These are phyloP conservation scores for Clamator glandarius DNA, from an alignment of 2,797 vertebrate species.

Conservation along the genomic window DNA sequence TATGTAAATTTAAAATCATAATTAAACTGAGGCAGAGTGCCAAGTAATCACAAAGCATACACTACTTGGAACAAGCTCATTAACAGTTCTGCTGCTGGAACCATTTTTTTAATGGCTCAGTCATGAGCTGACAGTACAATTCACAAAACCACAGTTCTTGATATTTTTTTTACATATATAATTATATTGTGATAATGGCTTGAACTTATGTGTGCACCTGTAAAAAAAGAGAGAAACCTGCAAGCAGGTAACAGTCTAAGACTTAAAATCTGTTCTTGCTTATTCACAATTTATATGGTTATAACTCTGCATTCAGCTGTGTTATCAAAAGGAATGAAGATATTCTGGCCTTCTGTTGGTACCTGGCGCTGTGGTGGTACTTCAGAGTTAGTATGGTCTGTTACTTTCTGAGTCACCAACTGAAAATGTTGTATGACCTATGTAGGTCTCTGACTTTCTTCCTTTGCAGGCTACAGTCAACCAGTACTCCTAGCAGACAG, in stretches of 20 bases:
- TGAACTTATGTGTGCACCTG: not conserved
- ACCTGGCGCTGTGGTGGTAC: not conserved
- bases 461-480: not conserved
- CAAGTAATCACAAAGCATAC: slow-evolving; percentile 16
- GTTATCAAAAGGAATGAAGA: not conserved
- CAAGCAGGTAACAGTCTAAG: not conserved
- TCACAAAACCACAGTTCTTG: not conserved
- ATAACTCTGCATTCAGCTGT: not conserved
- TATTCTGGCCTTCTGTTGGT: not conserved
- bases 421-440: not conserved
- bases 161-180: not conserved
- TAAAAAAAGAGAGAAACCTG: not conserved
- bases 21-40: not conserved
- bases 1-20: slow-evolving; percentile 13
- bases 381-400: not conserved
- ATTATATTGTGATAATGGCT: not conserved
- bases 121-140: not conserved
- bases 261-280: not conserved
- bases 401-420: not conserved
- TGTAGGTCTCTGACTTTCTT: not conserved
- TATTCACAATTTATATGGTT: not conserved
- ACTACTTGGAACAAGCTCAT: not conserved
- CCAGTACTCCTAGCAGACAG: not conserved
- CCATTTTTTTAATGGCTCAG: slow-evolving; percentile 1
- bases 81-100: slow-evolving; percentile 7